A percentile compares a stretch with the other conserved stretches of the same genome.
These are phyloP conservation scores for Drosophila novamexicana DNA, from an alignment of 1,140 invertebrate genomes.

Conservation along the genomic window DNA sequence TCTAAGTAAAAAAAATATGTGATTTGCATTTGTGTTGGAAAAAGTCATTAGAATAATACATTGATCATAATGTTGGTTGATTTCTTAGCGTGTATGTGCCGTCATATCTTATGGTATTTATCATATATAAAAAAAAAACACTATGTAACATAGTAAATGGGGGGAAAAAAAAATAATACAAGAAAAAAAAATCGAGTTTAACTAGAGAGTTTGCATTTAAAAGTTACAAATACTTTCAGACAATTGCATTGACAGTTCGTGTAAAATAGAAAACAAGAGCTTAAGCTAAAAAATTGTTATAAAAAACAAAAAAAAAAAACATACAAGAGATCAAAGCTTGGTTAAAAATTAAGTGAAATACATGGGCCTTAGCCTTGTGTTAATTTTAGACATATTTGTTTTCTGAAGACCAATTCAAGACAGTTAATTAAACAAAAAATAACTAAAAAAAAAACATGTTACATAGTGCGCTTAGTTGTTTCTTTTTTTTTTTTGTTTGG, in stretches of 20 bases:
- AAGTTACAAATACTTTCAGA: background rate
- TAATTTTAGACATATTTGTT: background rate
- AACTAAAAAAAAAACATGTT: slow-evolving; percentile 25
- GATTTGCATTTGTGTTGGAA: slow-evolving; percentile 25
- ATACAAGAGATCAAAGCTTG: slow-evolving; percentile 14
- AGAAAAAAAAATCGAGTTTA: too few relatives aligned
- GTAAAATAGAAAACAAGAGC: slow-evolving; percentile 4
- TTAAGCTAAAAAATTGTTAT: background rate
- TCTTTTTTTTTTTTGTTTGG: background rate
- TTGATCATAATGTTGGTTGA: slow-evolving; percentile 33
- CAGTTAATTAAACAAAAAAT: background rate
- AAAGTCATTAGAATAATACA: slow-evolving; percentile 41
- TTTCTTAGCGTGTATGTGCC: slow-evolving; percentile 27
- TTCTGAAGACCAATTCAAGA: background rate
- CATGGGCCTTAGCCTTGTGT: background rate
- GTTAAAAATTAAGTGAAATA: background rate
- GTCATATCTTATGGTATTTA: slow-evolving; percentile 9
- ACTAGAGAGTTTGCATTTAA: too few relatives aligned
- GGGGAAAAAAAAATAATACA: background rate
- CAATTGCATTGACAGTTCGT: background rate
- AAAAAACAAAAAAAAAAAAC: slow-evolving; percentile 3
- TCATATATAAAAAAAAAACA: slow-evolving; percentile 24
- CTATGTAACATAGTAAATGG: slow-evolving; percentile 25
- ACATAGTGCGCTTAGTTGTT: slow-evolving; percentile 32
- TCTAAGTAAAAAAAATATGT: slow-evolving; percentile 44